Conservation (phyloP, 2,888 invertebrate species). For the Spatulosminthurus flaviceps region DNA sequence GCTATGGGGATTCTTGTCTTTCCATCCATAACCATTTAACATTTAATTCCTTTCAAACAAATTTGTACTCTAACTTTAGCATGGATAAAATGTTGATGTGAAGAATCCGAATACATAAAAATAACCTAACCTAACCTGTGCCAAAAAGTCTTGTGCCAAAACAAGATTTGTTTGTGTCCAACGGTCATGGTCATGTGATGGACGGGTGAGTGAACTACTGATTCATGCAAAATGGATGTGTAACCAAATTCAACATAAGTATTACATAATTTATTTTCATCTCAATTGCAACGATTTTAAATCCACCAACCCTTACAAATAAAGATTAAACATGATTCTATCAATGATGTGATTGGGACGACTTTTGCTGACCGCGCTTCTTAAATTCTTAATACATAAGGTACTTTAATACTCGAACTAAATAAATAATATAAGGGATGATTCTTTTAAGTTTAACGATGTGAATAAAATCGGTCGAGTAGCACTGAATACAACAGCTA, state of each 20-base stretch:
- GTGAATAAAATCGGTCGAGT: neutral
- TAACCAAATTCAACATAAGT: neutral
- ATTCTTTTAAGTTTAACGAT: neutral
- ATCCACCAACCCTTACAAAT: neutral
- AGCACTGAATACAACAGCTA: neutral
- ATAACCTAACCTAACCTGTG: too few species aligned
- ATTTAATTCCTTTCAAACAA: too few species aligned
- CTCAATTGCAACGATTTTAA: neutral
- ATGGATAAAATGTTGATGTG: too few species aligned
- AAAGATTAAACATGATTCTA: conserved; percentile 6
- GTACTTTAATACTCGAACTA: conserved; percentile 28
- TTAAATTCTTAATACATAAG: conserved; percentile 23
- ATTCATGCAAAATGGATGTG: too few species aligned
- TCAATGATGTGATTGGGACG: conserved; percentile 2
- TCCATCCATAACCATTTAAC: too few species aligned
- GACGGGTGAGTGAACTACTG: too few species aligned
- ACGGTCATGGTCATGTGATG: too few species aligned
- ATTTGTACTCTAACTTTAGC: too few species aligned
- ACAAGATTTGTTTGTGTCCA: too few species aligned
- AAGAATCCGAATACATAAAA: too few species aligned
- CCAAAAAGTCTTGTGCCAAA: too few species aligned
- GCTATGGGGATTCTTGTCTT: too few species aligned
- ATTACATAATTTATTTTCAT: neutral
- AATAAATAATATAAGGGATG: conserved; percentile 17
- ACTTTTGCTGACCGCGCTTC: neutral